These are phyloP conservation scores for Trogon surrucura DNA, from an alignment of 2,113 vertebrate species.

Conservation along the genomic window DNA sequence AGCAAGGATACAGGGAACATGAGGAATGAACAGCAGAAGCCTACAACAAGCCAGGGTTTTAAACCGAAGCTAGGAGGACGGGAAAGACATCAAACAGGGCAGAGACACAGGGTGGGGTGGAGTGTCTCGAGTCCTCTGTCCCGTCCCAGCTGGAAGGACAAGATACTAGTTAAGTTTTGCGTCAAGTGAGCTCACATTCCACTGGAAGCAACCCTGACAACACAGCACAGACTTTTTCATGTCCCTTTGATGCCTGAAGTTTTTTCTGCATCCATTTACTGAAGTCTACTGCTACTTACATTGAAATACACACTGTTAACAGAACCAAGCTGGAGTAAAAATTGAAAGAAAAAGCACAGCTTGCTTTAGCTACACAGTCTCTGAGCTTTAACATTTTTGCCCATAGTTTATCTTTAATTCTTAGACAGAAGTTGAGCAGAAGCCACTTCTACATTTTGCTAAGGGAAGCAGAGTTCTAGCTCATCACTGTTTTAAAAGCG, in stretches of 20 bases:
- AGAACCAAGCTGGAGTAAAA: neutral
- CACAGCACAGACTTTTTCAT: neutral
- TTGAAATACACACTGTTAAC: neutral
- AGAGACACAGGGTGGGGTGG: constrained; percentile 21
- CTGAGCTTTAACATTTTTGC: neutral
- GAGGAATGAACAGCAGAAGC: neutral
- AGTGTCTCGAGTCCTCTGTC: neutral
- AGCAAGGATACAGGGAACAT: neutral
- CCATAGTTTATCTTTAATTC: neutral
- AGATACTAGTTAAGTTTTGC: constrained; percentile 31
- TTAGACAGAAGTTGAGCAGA: neutral
- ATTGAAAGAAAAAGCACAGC: neutral
- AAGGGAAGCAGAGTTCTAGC: neutral
- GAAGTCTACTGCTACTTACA: neutral
- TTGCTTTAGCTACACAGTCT: neutral
- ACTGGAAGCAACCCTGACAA: constrained; percentile 23
- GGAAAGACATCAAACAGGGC: constrained; percentile 43
- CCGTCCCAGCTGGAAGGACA: constrained; percentile 45
- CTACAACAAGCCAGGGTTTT: neutral
- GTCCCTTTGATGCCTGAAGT: neutral
- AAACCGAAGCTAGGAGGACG: neutral
- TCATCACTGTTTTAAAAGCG: neutral
- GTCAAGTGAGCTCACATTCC: neutral
- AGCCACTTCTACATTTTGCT: neutral
- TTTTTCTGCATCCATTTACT: neutral